These are phyloP conservation scores for Zygothrica quintamaculata DNA, from an alignment of 2,888 invertebrate species.

Conservation along the genomic window DNA sequence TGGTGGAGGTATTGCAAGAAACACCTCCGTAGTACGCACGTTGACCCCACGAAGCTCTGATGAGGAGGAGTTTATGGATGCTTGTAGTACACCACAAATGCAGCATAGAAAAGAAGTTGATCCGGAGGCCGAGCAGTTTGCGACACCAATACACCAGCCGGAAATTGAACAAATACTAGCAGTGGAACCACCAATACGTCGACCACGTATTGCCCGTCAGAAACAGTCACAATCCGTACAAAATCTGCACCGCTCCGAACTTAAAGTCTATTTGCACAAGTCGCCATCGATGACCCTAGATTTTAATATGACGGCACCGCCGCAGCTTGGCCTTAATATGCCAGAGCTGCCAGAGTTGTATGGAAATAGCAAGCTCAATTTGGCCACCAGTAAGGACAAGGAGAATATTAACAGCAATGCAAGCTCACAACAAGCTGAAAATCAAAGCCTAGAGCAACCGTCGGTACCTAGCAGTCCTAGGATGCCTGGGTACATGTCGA, in stretches of 20 bases:
- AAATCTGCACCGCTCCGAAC: conserved; percentile 82
- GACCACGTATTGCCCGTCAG: conserved; percentile 58
- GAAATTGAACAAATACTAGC: conserved; percentile 8
- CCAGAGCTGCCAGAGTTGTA: conserved; percentile 77
- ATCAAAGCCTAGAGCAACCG: neutral
- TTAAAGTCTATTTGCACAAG: conserved; percentile 81
- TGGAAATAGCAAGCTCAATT: conserved; percentile 66
- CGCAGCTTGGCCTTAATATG: conserved; percentile 64
- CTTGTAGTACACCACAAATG: conserved; percentile 72
- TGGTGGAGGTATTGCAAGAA: conserved; percentile 78
- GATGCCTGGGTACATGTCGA: conserved; percentile 52
- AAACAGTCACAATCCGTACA: conserved; percentile 82
- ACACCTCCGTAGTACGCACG: conserved; percentile 57
- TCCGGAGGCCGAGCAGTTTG: conserved; percentile 37
- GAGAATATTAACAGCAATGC: conserved; percentile 63
- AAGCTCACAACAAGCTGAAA: neutral
- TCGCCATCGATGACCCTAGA: conserved; percentile 81
- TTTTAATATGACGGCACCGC: conserved; percentile 66
- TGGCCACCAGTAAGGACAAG: conserved; percentile 72
- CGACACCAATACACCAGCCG: conserved; percentile 48
- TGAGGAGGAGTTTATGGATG: conserved; percentile 83
- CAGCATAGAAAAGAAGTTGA: conserved; percentile 24
- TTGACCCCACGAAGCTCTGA: conserved; percentile 80
- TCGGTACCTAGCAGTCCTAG: conserved; percentile 1
- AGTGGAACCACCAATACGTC: conserved; percentile 39